phyloP scores from a whole-genome alignment of 2,888 invertebrate genomes.

The Melieria picta region DNA sequence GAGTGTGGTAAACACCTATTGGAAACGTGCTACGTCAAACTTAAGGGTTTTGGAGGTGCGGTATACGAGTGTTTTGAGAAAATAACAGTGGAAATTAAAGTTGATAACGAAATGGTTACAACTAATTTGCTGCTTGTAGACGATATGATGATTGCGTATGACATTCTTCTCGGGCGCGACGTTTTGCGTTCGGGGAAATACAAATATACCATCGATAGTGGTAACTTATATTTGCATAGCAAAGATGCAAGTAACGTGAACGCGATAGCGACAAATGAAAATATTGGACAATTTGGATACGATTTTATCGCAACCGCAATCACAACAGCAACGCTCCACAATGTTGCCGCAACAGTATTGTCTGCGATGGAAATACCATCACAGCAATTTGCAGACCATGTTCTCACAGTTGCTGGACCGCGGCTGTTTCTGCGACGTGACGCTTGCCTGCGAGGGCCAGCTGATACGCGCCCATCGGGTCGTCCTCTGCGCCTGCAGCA shows the following conservation, averaged over 20 bases:
- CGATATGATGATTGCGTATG: constrained; percentile 6
- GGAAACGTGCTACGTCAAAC: too few relatives aligned
- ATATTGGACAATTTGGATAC: background rate
- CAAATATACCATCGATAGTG: background rate
- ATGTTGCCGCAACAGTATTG: constrained; percentile 91
- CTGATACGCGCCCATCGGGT: constrained; percentile 80
- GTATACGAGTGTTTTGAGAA: too few relatives aligned
- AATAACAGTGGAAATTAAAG: constrained; percentile 2
- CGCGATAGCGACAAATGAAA: background rate
- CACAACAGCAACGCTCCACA: constrained; percentile 15
- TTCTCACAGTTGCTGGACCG: constrained; percentile 87
- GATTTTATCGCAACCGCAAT: background rate
- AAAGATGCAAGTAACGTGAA: too few relatives aligned
- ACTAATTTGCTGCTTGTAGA: constrained; percentile 13
- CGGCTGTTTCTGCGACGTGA: constrained; percentile 91
- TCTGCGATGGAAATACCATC: constrained; percentile 92
- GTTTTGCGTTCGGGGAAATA: constrained; percentile 6
- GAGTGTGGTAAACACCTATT: too few relatives aligned
- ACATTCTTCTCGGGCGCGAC: constrained; percentile 12
- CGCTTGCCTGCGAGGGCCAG: constrained; percentile 86
- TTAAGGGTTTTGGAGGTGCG: too few relatives aligned
- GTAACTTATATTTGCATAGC: constrained; percentile 1
- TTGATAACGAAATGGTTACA: constrained; percentile 2
- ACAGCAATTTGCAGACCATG: constrained; percentile 89
- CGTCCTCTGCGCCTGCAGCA: constrained; percentile 91